Conservation (phyloP, 1,140 invertebrate genomes). For the Drosophila pandora region DNA sequence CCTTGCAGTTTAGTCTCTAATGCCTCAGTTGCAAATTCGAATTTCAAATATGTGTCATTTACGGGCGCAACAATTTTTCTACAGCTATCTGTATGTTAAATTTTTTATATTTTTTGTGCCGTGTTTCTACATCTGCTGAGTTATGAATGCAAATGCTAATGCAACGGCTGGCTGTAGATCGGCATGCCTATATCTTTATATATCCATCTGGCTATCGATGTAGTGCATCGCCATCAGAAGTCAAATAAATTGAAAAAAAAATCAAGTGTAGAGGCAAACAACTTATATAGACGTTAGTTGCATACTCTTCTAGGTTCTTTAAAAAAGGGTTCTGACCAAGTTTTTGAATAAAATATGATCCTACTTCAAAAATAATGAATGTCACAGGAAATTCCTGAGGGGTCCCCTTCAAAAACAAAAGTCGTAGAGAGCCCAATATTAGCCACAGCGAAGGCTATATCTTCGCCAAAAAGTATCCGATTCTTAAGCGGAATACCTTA, state of each 20-base stretch:
- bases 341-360: too few species aligned
- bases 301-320: neutral
- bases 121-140: conserved; percentile 61
- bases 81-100: conserved; percentile 34
- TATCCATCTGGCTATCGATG: conserved; percentile 69
- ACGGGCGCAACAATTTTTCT: conserved; percentile 59
- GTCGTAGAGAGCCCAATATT: too few species aligned
- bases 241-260: conserved; percentile 37
- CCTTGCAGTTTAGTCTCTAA: conserved; percentile 43
- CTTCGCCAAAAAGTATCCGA: too few species aligned
- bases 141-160: conserved; percentile 79
- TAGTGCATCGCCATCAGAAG: conserved; percentile 68
- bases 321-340: neutral
- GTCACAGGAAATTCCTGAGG: too few species aligned
- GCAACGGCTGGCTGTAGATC: conserved; percentile 43
- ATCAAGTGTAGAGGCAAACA: neutral
- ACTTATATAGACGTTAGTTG: neutral
- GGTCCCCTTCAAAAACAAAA: too few species aligned
- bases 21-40: conserved; percentile 55
- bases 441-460: too few species aligned
- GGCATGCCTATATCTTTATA: conserved; percentile 24
- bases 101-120: conserved; percentile 24
- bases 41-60: conserved; percentile 78
- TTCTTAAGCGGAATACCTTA: too few species aligned
- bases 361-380: too few species aligned